Base-by-base conservation (phyloP, 2,888 invertebrate species). In the Macaria liturata region DNA sequence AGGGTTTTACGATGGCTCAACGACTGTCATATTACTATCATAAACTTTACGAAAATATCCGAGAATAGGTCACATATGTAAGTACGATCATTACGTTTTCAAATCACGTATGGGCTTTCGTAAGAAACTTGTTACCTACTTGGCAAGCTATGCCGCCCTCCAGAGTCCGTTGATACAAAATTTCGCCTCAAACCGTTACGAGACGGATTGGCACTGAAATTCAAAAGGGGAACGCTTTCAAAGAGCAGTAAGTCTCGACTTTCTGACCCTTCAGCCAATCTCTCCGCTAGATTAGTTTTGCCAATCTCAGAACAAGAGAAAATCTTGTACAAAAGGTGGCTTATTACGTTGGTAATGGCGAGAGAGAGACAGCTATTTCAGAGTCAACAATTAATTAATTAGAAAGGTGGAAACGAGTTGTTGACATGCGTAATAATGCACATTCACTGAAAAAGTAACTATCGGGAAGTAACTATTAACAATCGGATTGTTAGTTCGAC, bases 61-160 rank as follows among this genome's bases (percentile, higher is more conserved):
- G 32, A 62, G 69, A 65, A 59, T 46, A 50, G 61, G 54, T 58
- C 61, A 59, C 39, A 59, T 47, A 49, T 46, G 57, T 54, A 60
- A 63, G 61, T 60, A 60, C 53, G 51, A 55, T 54, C 53, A 65
- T 54, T 51, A 57, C 61, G 45, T 65, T 64, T 49, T 42, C 44
- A 44, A 55, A 9, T 40, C 51, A 57, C 57, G 51, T 57, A 46
- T 32, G 32, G 0, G 32, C 37, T 60, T 59, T 60, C 53, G 46
- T 53, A 60, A 60, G 53, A 50, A 31, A 53, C 54, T 59, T 66
- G 62, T 65, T 62, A 59, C 58, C 54, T 49, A 57, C 56, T 65
- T 67, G 65, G 61, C 57, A 68, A 54, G 60, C 52, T 20, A 20
- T 20, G 59, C 64, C 50, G 56, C 47, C 46, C 49, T 61, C 40